Percentiles rank a stretch among this genome's conserved stretches.
These are phyloP conservation scores for Glaucopsyche alexis DNA, from an alignment of 2,888 invertebrate species.

Conservation along the genomic window DNA sequence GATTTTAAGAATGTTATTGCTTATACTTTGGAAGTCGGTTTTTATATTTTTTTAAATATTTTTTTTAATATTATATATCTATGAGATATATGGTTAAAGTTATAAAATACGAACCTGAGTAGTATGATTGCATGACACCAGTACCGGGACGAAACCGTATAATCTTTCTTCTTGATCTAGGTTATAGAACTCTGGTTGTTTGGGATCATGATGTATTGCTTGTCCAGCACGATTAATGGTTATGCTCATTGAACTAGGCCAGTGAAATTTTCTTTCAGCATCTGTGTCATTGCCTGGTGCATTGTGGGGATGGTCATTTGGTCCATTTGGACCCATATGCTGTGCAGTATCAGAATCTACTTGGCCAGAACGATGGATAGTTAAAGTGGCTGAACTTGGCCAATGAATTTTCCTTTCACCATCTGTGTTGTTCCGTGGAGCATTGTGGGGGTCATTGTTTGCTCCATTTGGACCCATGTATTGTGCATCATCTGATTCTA, in stretches of 20 bases:
- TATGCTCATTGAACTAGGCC: not conserved
- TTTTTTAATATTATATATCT: too few species aligned
- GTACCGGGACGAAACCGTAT: not conserved
- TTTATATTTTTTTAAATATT: too few species aligned
- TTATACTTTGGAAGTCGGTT: too few species aligned
- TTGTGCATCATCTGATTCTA: not conserved
- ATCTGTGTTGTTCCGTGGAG: not conserved
- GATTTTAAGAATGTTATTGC: too few species aligned
- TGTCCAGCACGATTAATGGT: not conserved
- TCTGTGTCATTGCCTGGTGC: not conserved
- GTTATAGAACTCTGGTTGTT: not conserved
- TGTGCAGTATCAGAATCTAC: not conserved
- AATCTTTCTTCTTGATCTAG: not conserved
- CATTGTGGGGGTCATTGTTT: not conserved
- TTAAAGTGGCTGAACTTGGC: not conserved
- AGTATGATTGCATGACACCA: conserved; percentile 27
- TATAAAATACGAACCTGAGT: conserved; percentile 22
- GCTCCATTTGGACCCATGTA: not conserved
- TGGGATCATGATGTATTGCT: not conserved
- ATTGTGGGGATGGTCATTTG: too few species aligned
- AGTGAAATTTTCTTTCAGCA: conserved; percentile 15
- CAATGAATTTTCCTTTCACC: not conserved
- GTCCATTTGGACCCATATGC: not conserved
- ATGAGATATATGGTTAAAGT: not conserved
- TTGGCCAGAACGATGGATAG: not conserved